These are phyloP conservation scores for Formica selysi DNA, from an alignment of 1,140 invertebrate species.

Conservation along the genomic window DNA sequence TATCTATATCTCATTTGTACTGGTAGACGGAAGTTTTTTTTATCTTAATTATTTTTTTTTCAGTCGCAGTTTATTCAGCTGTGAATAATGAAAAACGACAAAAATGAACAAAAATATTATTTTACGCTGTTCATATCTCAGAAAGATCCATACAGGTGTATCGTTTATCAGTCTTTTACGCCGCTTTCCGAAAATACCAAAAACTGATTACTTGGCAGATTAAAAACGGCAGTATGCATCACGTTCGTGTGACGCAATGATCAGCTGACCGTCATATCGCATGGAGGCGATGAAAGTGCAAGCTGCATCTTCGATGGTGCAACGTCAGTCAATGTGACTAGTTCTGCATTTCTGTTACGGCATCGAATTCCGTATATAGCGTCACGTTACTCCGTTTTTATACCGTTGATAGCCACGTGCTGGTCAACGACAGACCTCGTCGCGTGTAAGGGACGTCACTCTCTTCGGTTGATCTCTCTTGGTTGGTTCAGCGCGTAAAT, in stretches of 20 bases:
- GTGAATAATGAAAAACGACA: neutral
- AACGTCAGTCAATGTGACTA: conserved; percentile 40
- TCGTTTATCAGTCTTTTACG: neutral
- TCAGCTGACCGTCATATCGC: conserved; percentile 50
- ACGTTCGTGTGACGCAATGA: conserved; percentile 50
- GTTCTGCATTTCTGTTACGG: conserved; percentile 29
- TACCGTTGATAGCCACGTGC: conserved; percentile 6
- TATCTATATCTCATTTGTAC: neutral
- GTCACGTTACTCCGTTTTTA: conserved; percentile 16
- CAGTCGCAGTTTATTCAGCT: conserved; percentile 4
- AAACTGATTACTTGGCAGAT: conserved; percentile 34
- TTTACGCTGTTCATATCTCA: neutral
- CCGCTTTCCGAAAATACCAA: neutral
- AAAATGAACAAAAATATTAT: neutral
- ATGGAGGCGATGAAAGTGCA: conserved; percentile 36
- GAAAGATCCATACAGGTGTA: neutral
- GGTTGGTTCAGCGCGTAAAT: neutral
- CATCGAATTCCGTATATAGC: conserved; percentile 38
- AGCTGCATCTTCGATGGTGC: conserved; percentile 52
- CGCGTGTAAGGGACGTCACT: conserved; percentile 54
- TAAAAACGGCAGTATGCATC: conserved; percentile 22
- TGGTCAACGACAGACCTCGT: conserved; percentile 4
- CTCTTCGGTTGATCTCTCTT: conserved; percentile 3
- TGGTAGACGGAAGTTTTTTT: neutral
- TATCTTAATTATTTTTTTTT: neutral